Percentiles rank a stretch among this genome's conserved stretches.
Evolutionary conservation across 2,797 vertebrate genomes (phyloP).

Genomic region (Acipenser oxyrinchus): DNA sequence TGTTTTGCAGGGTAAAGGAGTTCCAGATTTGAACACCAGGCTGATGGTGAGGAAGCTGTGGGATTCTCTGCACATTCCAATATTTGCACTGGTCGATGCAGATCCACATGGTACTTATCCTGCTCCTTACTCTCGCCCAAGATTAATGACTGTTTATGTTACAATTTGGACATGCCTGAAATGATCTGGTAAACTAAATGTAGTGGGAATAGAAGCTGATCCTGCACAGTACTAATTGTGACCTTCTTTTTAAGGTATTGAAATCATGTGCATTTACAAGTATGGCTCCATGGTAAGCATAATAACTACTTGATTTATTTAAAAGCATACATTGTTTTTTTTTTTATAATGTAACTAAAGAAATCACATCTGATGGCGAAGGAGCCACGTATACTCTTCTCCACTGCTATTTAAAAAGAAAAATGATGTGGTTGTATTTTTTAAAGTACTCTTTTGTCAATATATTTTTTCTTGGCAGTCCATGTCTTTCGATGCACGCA

Average conservation of each 20-base stretch:
- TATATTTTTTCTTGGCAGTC: slow-evolving; percentile 58
- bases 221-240: no score
- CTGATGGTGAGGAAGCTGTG: slow-evolving; percentile 86
- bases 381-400: no score
- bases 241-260: slow-evolving; percentile 71
- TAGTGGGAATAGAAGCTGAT: no score
- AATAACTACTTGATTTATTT: background rate
- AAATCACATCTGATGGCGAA: no score
- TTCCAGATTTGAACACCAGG: slow-evolving; percentile 90
- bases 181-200: no score
- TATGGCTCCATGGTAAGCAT: slow-evolving; percentile 91
- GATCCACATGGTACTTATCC: slow-evolving; percentile 80
- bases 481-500: slow-evolving; percentile 93
- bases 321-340: background rate
- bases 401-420: no score
- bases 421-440: background rate
- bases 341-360: no score
- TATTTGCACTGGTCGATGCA: slow-evolving; percentile 83
- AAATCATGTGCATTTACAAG: slow-evolving; percentile 98
- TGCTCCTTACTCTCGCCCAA: background rate
- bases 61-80: slow-evolving; percentile 74
- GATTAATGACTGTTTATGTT: no score
- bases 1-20: slow-evolving; percentile 79
- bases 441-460: background rate
- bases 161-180: no score